phyloP scores from a whole-genome alignment of 1,140 invertebrate genomes.

The Globodera ellingtonae region DNA sequence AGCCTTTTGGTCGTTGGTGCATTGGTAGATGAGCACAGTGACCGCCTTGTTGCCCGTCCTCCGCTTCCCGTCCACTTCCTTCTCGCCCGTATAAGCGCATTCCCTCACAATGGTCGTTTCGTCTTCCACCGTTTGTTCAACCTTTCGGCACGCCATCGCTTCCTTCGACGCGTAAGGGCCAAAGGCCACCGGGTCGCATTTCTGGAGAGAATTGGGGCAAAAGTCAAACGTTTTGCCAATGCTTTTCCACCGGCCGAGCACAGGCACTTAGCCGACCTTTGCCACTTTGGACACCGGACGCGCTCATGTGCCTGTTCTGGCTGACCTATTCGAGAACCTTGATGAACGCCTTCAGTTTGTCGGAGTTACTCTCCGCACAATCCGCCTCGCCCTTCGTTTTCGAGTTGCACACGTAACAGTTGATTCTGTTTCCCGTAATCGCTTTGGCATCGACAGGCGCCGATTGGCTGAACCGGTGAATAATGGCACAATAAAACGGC shows the following conservation, averaged over 20 bases:
- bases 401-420: slow-evolving; percentile 52
- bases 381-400: slow-evolving; percentile 37
- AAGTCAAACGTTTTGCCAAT: slow-evolving; percentile 23
- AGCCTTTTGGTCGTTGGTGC: slow-evolving; percentile 44
- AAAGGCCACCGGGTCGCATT: slow-evolving; percentile 30
- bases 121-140: slow-evolving; percentile 33
- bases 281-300: too few relatives aligned
- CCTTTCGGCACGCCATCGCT: slow-evolving; percentile 46
- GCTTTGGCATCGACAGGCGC: neutral
- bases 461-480: neutral
- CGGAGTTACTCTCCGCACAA: slow-evolving; percentile 33
- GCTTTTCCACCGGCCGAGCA: too few relatives aligned
- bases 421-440: slow-evolving; percentile 22
- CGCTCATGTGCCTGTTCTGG: too few relatives aligned
- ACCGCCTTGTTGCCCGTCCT: slow-evolving; percentile 51
- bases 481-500: neutral
- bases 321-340: slow-evolving; percentile 32
- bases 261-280: too few relatives aligned
- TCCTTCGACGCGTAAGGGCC: slow-evolving; percentile 37
- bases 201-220: slow-evolving; percentile 30
- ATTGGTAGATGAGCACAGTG: slow-evolving; percentile 47
- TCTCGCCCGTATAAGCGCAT: slow-evolving; percentile 50
- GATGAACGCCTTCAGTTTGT: slow-evolving; percentile 40
- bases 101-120: slow-evolving; percentile 31
- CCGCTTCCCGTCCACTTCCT: slow-evolving; percentile 45